These are phyloP conservation scores for Drosophila sp. DNA, from an alignment of 1,140 invertebrate genomes.

Conservation along the genomic window DNA sequence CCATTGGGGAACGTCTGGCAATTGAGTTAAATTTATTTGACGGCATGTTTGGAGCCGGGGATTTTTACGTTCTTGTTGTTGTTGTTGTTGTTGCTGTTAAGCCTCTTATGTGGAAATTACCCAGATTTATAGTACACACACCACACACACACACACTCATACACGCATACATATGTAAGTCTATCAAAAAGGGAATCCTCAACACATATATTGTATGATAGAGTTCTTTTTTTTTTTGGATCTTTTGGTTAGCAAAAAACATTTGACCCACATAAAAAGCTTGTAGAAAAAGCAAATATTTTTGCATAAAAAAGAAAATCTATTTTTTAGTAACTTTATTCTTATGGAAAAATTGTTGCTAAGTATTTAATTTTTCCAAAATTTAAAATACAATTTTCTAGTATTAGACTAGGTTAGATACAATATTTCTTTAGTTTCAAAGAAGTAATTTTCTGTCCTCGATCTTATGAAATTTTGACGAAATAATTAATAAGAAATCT, in stretches of 20 bases:
- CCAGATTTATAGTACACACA: slow-evolving; percentile 1
- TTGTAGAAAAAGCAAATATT: background rate
- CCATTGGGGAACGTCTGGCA: slow-evolving; percentile 47
- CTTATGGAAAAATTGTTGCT: too few species aligned
- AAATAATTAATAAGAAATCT: too few species aligned
- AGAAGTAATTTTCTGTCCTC: too few species aligned
- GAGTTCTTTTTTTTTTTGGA: background rate
- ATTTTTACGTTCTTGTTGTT: slow-evolving; percentile 28
- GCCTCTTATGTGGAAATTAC: slow-evolving; percentile 49
- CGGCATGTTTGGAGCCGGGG: slow-evolving; percentile 27
- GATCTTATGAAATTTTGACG: too few species aligned
- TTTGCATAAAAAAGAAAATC: background rate
- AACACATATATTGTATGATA: background rate
- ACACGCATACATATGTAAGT: background rate
- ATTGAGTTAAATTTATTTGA: slow-evolving; percentile 57
- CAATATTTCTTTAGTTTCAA: too few species aligned
- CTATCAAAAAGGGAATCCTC: slow-evolving; percentile 1
- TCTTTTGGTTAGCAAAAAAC: background rate
- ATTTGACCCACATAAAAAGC: background rate
- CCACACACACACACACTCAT: background rate
- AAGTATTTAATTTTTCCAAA: too few species aligned
- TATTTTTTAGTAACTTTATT: background rate
- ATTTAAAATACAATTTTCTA: too few species aligned
- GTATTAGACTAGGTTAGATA: too few species aligned
- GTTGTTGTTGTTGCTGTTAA: slow-evolving; percentile 23